Conservation (phyloP, 2,888 invertebrate species). For the Nomada ruficornis region DNA sequence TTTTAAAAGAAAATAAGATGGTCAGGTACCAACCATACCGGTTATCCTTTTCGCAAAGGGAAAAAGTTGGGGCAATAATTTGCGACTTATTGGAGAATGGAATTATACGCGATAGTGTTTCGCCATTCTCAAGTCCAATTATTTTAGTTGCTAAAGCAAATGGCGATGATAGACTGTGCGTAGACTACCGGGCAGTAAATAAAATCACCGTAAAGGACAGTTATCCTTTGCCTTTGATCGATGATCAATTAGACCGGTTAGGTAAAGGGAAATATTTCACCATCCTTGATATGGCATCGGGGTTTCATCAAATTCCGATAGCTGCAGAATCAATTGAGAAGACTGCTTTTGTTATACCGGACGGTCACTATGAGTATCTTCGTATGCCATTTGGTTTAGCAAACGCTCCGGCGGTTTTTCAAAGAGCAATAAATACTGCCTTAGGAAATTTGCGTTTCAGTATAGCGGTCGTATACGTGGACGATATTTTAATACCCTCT, state of each 20-base stretch:
- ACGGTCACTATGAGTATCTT: background rate
- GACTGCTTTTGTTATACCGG: background rate
- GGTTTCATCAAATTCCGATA: background rate
- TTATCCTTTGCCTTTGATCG: background rate
- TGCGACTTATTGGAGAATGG: background rate
- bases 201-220: too few relatives aligned
- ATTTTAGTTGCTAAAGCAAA: background rate
- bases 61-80: background rate
- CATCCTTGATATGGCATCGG: background rate
- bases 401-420: background rate
- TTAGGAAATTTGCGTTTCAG: background rate
- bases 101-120: background rate
- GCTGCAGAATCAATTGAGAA: background rate
- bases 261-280: background rate
- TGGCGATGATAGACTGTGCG: too few relatives aligned
- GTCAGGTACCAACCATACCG: conserved; percentile 10
- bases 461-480: background rate
- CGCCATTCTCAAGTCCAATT: background rate
- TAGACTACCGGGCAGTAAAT: too few relatives aligned
- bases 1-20: background rate
- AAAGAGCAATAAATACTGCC: background rate
- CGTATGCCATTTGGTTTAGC: background rate
- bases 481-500: background rate
- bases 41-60: background rate
- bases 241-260: background rate